Evolutionary conservation across 1,140 invertebrate genomes (phyloP).

Genomic region (Acromyrmex heyeri): DNA sequence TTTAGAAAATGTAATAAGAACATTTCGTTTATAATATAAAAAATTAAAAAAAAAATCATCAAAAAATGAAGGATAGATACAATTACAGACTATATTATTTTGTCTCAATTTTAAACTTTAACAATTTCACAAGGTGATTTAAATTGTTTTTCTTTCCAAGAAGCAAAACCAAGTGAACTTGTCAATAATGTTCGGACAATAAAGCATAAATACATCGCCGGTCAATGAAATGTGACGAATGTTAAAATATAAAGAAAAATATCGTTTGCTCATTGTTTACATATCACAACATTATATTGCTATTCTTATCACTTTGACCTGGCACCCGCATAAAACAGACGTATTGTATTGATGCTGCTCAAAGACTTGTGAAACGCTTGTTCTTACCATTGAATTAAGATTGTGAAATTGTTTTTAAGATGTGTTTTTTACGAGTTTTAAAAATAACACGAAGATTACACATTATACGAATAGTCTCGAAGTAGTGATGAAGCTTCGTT

Average conservation of each 20-base stretch:
- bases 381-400: background rate
- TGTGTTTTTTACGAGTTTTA: background rate
- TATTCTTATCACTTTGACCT: background rate
- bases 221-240: no score
- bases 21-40: no score
- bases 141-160: no score
- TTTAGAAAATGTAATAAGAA: no score
- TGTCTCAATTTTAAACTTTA: no score
- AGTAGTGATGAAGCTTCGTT: background rate
- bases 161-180: no score
- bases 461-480: background rate
- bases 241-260: background rate
- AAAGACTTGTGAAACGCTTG: slow-evolving; percentile 7
- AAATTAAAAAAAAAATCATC: no score
- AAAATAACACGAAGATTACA: slow-evolving; percentile 26
- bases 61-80: no score
- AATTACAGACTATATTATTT: no score
- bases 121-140: no score
- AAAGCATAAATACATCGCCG: no score
- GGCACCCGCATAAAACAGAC: slow-evolving; percentile 11
- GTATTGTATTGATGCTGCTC: background rate
- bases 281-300: background rate
- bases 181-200: no score
- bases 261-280: background rate
- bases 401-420: background rate